Evolutionary conservation across 2,113 vertebrate species (phyloP), one percentile per base, ranked within the genome.

Genomic region (Sarotherodon lohbergeri): DNA sequence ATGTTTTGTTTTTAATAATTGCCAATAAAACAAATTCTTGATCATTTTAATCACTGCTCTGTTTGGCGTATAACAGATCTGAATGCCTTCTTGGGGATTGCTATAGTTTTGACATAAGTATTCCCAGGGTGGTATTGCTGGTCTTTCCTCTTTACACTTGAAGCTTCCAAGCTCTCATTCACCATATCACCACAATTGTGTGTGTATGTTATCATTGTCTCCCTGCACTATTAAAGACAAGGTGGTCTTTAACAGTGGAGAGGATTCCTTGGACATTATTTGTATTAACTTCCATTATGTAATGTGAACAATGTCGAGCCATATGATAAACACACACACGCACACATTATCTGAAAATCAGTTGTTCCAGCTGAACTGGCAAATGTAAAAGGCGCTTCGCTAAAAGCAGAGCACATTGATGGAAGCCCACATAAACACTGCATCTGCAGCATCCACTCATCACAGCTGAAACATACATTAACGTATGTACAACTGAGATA

Each of bases 391-490:
- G 34, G 57, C 68, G 14, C 24, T 80, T 84, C 4, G 46, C 22
- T 55, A 84, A 90, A 85, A 68, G 80, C 61, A 68, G 52, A 8
- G 9, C 43, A 9, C 32, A 54, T 63, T 85, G 61, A 56, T 86
- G 91, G 56, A 73, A 82, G 61, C 56, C 63, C 36, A 91, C 56
- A 91, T 48, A 84, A 73, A 81, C 85, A 85, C 85, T 81, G 83
- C 41, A 86, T 50, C 85, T 86, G 71, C 52, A 76, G 73, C 59
- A 14, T 85, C 78, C 80, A 56, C 86, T 87, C 79, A 90, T 92
- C 88, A 63, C 82, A 80, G 54, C 46, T 78, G 50, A 66, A 84
- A 82, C 16, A 63, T 22, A 29, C 56, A 57, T 86, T 19, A 7
- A 50, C 32, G 9, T 52, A 46, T 73, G 27, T 3, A 13, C 0